Base-by-base conservation (phyloP, 2,888 invertebrate genomes). In the Drosophila mayaguana region DNA sequence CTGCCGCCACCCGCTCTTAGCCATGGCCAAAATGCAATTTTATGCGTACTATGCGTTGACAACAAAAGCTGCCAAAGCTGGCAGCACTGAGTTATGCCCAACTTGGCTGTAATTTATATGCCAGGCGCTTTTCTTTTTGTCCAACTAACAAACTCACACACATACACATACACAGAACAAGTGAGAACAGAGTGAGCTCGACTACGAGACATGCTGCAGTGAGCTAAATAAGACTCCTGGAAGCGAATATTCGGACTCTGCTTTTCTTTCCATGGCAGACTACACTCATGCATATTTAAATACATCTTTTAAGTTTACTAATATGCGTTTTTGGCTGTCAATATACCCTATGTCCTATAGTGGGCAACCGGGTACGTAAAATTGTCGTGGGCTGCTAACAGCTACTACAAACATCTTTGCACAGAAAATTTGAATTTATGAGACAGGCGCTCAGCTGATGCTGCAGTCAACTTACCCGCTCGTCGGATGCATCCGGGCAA, bases 401-500 rank as follows among this genome's bases (percentile, higher is more conserved):
- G 22, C 38, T 25, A 65, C 60, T 63, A 18, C 80, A 69, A 61
- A 54, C 63, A 69, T 34, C 63, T 56, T 22, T 51, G 2, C 56
- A 25, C 50, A 53, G 57, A 56, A 63, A 71, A 76, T 53, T 48
- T 43, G 20, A 76, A 76, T 76, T 76, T 76, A 76, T 80, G 76
- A 18, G 63, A n/a, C 60, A 53, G 45, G 22, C 59, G 42, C 42
- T 45, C 48, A 45, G 56, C 28, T 34, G 20, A 16, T 5, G 18
- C 60, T 32, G 48, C 8, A 22, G 38, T 12, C 56, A 36, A 92
- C 93, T 93, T 92, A 96, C 96, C 93, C 94, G 93, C 93, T 98
- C 98, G 93, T 98, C 98, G 70, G 96, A 96, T 59, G 95, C 96
- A 93, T 98, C 97, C 0, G 95, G 94, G 89, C 98, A 98, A 92